phyloP scores from a whole-genome alignment of 1,140 invertebrate species.

The Metaphire vulgaris region DNA sequence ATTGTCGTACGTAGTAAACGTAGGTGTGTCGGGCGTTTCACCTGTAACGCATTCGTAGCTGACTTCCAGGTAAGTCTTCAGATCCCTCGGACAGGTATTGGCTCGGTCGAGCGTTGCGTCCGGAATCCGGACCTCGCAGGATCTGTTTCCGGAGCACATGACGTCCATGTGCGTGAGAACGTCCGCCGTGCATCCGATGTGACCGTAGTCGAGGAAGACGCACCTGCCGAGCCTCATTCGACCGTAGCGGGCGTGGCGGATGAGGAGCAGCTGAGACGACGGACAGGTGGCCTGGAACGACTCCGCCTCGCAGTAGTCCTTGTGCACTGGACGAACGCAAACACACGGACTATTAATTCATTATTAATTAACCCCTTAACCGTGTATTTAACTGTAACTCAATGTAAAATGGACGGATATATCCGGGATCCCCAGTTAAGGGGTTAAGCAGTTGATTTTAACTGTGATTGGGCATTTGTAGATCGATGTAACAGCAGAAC shows the following conservation, averaged over 20 bases:
- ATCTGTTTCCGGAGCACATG: conserved; percentile 18
- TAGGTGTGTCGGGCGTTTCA: too few species aligned
- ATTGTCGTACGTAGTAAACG: too few species aligned
- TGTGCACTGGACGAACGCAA: too few species aligned
- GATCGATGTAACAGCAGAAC: too few species aligned
- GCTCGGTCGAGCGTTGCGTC: conserved; percentile 22
- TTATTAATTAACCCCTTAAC: too few species aligned
- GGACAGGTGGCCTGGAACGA: conserved; percentile 11
- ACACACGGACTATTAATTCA: too few species aligned
- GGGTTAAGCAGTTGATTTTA: too few species aligned
- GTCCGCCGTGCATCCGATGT: conserved; percentile 26
- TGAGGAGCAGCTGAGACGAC: conserved; percentile 12
- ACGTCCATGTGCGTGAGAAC: conserved; percentile 25
- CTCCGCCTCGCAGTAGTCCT: conserved; percentile 18
- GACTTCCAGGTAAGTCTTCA: conserved; percentile 30
- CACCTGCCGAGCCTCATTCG: conserved; percentile 25
- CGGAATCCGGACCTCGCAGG: conserved; percentile 21
- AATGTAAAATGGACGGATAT: too few species aligned
- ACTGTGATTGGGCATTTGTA: too few species aligned
- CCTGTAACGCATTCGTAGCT: conserved; percentile 24
- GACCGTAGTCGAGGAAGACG: conserved; percentile 8
- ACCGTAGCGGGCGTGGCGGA: conserved; percentile 24
- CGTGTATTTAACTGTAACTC: too few species aligned
- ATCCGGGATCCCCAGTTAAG: too few species aligned
- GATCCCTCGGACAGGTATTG: conserved; percentile 28